Conservation (phyloP, 2,888 invertebrate genomes). For the Agrochola macilenta region DNA sequence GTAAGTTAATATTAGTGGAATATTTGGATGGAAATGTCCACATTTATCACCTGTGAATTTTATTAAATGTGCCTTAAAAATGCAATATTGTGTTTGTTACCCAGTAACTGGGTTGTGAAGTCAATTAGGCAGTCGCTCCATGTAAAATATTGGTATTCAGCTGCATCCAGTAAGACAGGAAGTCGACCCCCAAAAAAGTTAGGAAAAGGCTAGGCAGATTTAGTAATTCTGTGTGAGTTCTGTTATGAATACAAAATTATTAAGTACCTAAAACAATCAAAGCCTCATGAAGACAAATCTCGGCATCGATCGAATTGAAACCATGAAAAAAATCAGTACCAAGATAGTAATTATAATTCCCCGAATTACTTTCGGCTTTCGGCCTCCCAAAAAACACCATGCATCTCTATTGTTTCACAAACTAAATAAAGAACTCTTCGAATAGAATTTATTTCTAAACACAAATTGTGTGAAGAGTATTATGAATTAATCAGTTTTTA, state of each 20-base stretch:
- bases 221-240: too few relatives aligned
- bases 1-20: not conserved
- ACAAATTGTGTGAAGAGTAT: slow-evolving; percentile 35
- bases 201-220: too few relatives aligned
- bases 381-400: not conserved
- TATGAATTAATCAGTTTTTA: slow-evolving; percentile 60
- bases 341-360: not conserved
- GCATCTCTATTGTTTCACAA: slow-evolving; percentile 29
- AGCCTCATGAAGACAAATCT: not conserved
- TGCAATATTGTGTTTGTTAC: not conserved
- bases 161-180: too few relatives aligned
- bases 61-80: not conserved
- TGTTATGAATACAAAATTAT: not conserved
- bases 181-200: too few relatives aligned
- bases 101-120: not conserved
- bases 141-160: too few relatives aligned
- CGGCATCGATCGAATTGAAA: not conserved
- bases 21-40: not conserved
- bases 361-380: slow-evolving; percentile 17
- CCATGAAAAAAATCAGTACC: not conserved
- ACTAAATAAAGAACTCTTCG: slow-evolving; percentile 21
- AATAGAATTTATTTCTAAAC: slow-evolving; percentile 47
- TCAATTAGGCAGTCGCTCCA: too few relatives aligned
- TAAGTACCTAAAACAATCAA: not conserved
- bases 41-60: not conserved